These are phyloP conservation scores for Lacanobia oleracea DNA, from an alignment of 2,888 invertebrate genomes.

Conservation along the genomic window DNA sequence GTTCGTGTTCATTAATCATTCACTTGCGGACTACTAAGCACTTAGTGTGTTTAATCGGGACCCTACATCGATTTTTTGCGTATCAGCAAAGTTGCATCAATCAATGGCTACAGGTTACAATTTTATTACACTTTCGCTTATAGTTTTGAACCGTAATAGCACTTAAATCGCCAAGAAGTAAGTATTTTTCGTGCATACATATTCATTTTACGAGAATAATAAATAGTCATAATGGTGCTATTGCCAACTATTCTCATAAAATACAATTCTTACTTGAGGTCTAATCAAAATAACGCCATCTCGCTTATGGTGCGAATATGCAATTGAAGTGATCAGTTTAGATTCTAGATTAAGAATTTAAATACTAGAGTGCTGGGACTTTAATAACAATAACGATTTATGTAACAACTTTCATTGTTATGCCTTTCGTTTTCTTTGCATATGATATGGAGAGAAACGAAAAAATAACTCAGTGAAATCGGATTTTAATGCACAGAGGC, in stretches of 20 bases:
- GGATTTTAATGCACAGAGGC: background rate
- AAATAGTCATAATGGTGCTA: conserved; percentile 47
- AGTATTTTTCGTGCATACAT: conserved; percentile 8
- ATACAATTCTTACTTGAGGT: conserved; percentile 29
- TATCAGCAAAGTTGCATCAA: conserved; percentile 9
- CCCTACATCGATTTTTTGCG: background rate
- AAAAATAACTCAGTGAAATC: background rate
- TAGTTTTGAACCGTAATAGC: background rate
- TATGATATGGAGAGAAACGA: background rate
- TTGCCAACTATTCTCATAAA: conserved; percentile 44
- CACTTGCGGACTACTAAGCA: background rate
- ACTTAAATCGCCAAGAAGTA: conserved; percentile 1
- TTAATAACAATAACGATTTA: conserved; percentile 42
- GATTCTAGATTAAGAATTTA: conserved; percentile 51
- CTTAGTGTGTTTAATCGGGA: too few relatives aligned
- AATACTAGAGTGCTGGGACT: conserved; percentile 39
- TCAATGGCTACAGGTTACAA: background rate
- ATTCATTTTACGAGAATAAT: conserved; percentile 42
- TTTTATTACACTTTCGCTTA: conserved; percentile 16
- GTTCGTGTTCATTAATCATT: background rate
- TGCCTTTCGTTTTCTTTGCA: conserved; percentile 25
- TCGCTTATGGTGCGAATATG: conserved; percentile 40
- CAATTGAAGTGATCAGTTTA: conserved; percentile 46
- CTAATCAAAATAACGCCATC: conserved; percentile 50
- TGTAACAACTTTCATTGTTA: conserved; percentile 23